These are phyloP conservation scores for Darevskia nairensis DNA, from an alignment of 2,797 vertebrate species.

Conservation along the genomic window DNA sequence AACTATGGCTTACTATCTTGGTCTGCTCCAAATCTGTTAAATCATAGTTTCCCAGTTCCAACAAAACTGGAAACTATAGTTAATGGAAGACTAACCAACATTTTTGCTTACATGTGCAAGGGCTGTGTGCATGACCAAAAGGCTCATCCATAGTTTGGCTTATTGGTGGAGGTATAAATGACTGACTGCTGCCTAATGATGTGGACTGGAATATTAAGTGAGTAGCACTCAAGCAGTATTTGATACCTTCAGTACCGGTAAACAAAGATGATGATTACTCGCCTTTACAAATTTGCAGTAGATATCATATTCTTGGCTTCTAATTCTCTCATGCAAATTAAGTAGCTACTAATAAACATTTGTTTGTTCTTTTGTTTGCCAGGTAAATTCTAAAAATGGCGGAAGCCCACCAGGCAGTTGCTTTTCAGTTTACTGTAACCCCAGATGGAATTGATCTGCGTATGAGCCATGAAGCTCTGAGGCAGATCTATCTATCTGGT, in stretches of 20 bases:
- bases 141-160: neutral
- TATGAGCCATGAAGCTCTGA: constrained; percentile 95
- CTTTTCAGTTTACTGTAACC: constrained; percentile 95
- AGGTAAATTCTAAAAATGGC: constrained; percentile 84
- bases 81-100: neutral
- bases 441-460: constrained; percentile 94
- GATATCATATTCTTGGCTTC: neutral
- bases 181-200: neutral
- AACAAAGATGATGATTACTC: neutral
- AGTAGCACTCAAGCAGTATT: neutral
- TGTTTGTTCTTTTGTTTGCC: constrained; percentile 34
- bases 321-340: neutral
- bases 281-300: neutral
- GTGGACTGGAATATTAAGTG: neutral
- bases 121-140: neutral
- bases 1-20: neutral
- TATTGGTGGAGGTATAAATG: neutral
- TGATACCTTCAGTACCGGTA: neutral
- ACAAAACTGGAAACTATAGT: neutral
- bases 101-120: neutral
- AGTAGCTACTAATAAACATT: neutral
- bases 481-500: constrained; percentile 95
- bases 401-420: constrained; percentile 98
- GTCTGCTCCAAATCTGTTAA: neutral
- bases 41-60: neutral